These are phyloP conservation scores for Petrocephalus schoutedeni DNA, from an alignment of 2,797 vertebrate species.

Conservation along the genomic window DNA sequence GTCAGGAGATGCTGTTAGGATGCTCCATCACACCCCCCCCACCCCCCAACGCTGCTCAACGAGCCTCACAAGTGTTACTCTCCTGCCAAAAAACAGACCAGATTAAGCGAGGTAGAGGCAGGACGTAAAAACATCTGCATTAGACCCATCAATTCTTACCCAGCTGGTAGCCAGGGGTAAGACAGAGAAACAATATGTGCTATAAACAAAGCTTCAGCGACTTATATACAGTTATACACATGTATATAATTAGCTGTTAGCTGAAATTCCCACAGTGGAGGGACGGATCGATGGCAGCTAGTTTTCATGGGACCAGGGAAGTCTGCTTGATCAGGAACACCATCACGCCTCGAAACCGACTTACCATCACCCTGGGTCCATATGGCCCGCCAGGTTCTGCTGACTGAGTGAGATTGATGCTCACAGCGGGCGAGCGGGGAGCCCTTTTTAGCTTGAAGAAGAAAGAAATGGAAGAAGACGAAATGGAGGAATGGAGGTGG, in stretches of 20 bases:
- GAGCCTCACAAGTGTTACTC: not conserved
- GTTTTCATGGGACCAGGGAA: not conserved
- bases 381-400: not conserved
- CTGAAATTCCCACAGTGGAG: not conserved
- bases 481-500: no score
- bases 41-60: not conserved
- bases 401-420: not conserved
- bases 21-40: not conserved
- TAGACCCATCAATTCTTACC: not conserved
- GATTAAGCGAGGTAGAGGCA: not conserved
- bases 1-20: not conserved
- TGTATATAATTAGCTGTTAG: not conserved
- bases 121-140: not conserved
- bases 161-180: not conserved
- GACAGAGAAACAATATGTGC: not conserved
- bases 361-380: not conserved
- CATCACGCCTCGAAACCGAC: not conserved
- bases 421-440: not conserved
- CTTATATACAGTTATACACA: not conserved
- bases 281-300: not conserved
- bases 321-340: conserved; percentile 9
- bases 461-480: not conserved
- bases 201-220: conserved; percentile 3
- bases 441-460: not conserved
- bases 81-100: not conserved